Evolutionary conservation across 2,888 invertebrate species (phyloP).

Genomic region (Parnassius mnemosyne): DNA sequence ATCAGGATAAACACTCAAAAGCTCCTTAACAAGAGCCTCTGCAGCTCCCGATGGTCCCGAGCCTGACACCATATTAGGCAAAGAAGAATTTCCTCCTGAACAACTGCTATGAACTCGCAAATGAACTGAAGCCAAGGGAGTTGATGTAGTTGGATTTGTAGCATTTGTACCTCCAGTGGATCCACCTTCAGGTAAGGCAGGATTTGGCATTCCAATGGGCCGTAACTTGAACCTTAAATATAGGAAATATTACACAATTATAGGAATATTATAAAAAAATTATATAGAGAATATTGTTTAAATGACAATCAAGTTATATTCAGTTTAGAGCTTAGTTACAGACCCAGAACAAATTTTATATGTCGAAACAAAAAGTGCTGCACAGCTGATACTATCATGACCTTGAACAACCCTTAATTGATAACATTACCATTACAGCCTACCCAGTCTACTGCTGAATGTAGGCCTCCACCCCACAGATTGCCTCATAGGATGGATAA

Average conservation of each 20-base stretch:
- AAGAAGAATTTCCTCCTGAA: slow-evolving; percentile 58
- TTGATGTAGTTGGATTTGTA: slow-evolving; percentile 45
- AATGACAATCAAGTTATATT: no score
- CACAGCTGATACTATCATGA: no score
- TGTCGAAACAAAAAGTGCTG: no score
- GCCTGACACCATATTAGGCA: slow-evolving; percentile 58
- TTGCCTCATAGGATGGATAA: no score
- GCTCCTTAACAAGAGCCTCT: slow-evolving; percentile 64
- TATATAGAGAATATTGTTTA: no score
- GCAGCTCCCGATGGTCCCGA: slow-evolving; percentile 62
- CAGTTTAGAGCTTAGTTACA: no score
- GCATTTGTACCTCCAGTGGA: slow-evolving; percentile 65
- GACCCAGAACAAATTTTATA: no score
- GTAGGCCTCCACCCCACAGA: no score
- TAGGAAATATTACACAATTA: neutral
- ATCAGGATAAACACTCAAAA: slow-evolving; percentile 71
- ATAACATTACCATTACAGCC: no score
- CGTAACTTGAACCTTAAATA: slow-evolving; percentile 76
- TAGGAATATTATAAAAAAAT: no score
- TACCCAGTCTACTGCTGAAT: no score
- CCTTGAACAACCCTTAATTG: no score
- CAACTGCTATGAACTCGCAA: slow-evolving; percentile 62
- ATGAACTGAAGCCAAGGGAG: slow-evolving; percentile 52
- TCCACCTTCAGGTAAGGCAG: slow-evolving; percentile 72
- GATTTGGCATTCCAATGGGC: slow-evolving; percentile 70